Evolutionary conservation across 2,797 vertebrate genomes (phyloP), one percentile per base, ranked within the genome.

Genomic region (Gallinago nigripennis): DNA sequence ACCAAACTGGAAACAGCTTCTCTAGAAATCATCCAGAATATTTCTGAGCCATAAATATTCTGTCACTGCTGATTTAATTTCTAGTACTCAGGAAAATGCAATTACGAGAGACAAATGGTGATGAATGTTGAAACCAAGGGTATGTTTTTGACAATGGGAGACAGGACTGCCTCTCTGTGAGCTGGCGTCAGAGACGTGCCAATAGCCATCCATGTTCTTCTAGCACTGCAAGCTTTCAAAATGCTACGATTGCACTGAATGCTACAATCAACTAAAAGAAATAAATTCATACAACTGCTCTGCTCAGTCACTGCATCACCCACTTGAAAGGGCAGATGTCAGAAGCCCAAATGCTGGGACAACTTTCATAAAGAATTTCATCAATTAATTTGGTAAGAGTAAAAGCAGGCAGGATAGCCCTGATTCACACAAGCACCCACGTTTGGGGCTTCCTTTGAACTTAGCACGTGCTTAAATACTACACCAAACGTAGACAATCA

Each of bases 1-100:
- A 94, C 82, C 73, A 83, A 96, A 92, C 73, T 96, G 92, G 87
- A 94, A 96, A 94, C 87, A 82, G 82, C 84, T 91, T 95, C 82
- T 85, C 84, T 82, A 93, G 86, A 94, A 96, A 94, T 85, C 86
- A 91, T 75, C 71, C 82, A 65, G 88, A 92, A 58, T 91, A 88
- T 60, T 91, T 95, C 82, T 73, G n/a, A 92, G 78, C 77, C 77
- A 65, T 94, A 96, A 96, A 95, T 94, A 93, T 61, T 90, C 91
- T 91, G 88, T 93, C 87, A 77, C 51, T 95, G 80, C 25, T 65
- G 80, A 91, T 92, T 96, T 86, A 71, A 91, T 89, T 95, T 81
- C 93, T 88, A 83, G 64, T 86, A 83, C 79, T 91, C 76, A 86
- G 71, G 78, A 94, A 95, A 92, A 96, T 31, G 82, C 31, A 96